Evolutionary conservation across 2,888 invertebrate genomes (phyloP).

Genomic region (Sphinx pinastri): DNA sequence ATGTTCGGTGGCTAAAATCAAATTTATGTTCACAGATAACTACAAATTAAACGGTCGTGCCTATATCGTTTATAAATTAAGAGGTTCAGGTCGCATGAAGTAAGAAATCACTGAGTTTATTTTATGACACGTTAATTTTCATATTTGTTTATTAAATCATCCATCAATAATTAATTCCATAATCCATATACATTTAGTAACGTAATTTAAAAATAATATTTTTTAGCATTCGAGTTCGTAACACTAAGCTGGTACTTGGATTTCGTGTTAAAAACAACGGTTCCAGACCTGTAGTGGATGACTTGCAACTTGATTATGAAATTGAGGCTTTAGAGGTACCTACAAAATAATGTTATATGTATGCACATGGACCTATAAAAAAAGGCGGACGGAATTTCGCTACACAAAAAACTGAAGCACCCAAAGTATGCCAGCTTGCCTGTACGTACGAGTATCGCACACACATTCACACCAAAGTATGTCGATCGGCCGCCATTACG

Average conservation of each 20-base stretch:
- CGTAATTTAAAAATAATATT: background rate
- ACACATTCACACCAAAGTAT: too few species aligned
- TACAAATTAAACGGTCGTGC: slow-evolving; percentile 55
- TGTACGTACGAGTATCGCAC: too few species aligned
- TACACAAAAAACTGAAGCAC: too few species aligned
- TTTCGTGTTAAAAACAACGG: slow-evolving; percentile 14
- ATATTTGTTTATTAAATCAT: too few species aligned
- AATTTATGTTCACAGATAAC: slow-evolving; percentile 45
- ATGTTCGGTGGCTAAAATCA: background rate
- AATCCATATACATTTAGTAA: too few species aligned
- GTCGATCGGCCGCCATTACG: too few species aligned
- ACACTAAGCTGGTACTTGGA: slow-evolving; percentile 29
- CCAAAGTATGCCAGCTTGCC: too few species aligned
- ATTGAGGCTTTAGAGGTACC: slow-evolving; percentile 38
- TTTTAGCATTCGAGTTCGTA: slow-evolving; percentile 28
- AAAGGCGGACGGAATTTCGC: too few species aligned
- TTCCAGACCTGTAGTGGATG: slow-evolving; percentile 16
- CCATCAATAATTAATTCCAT: too few species aligned
- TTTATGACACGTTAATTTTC: too few species aligned
- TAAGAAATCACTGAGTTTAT: slow-evolving; percentile 37
- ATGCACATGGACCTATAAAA: too few species aligned
- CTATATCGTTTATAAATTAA: slow-evolving; percentile 48
- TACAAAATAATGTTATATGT: slow-evolving; percentile 1
- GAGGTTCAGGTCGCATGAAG: slow-evolving; percentile 55
- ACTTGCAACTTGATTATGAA: slow-evolving; percentile 33